Percentiles rank a stretch among this genome's conserved stretches.
Evolutionary conservation across 2,888 invertebrate species (phyloP).

Genomic region (Cantharis rustica): DNA sequence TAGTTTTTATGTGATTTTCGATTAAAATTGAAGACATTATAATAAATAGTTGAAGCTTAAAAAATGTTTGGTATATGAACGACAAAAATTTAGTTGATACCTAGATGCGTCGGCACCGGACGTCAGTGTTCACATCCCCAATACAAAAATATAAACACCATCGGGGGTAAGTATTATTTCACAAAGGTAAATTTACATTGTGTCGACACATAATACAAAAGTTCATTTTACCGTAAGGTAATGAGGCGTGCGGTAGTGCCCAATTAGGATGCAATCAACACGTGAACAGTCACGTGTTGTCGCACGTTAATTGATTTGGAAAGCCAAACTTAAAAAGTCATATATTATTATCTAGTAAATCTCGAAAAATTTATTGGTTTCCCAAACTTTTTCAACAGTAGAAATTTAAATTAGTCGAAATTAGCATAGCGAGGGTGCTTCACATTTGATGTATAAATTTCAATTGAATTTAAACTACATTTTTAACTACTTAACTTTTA

Average conservation of each 20-base stretch:
- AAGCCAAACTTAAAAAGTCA: background rate
- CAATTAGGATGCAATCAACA: conserved; percentile 9
- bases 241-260: background rate
- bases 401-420: background rate
- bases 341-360: background rate
- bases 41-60: too few species aligned
- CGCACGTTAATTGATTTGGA: conserved; percentile 11
- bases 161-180: background rate
- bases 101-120: background rate
- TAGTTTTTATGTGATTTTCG: too few species aligned
- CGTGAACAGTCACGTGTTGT: conserved; percentile 14
- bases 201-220: background rate
- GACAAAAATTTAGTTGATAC: background rate
- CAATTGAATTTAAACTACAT: background rate
- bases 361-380: background rate
- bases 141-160: background rate
- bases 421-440: conserved; percentile 1
- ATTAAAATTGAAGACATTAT: too few species aligned
- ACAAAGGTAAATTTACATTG: background rate
- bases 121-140: background rate
- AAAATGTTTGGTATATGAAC: background rate
- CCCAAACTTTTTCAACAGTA: background rate
- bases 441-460: conserved; percentile 2
- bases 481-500: conserved; percentile 7
- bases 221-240: background rate